These are phyloP conservation scores for Seriola quinqueradiata DNA, from an alignment of 2,113 vertebrate species.

Conservation along the genomic window DNA sequence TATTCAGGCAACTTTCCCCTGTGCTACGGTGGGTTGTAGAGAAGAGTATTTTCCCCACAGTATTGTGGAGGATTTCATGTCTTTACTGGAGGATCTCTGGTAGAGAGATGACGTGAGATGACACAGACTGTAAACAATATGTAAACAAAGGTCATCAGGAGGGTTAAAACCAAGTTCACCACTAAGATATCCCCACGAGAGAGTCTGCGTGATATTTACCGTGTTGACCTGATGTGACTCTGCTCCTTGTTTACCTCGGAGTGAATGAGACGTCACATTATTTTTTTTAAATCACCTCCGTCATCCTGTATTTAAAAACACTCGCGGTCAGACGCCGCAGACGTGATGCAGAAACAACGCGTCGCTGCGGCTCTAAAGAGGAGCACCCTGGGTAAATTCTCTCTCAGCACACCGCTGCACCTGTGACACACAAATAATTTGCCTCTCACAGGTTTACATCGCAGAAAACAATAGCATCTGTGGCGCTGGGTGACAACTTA, in stretches of 20 bases:
- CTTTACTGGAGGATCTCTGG: background rate
- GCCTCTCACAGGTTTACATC: constrained; percentile 50
- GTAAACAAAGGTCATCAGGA: background rate
- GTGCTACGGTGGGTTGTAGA: no score
- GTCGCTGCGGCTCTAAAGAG: constrained; percentile 2
- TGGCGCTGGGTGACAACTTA: constrained; percentile 69
- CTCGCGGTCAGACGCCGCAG: background rate
- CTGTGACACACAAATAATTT: constrained; percentile 69
- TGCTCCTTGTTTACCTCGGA: background rate
- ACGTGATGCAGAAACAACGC: constrained; percentile 18
- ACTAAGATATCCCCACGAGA: background rate
- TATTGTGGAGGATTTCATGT: background rate
- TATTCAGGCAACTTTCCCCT: background rate
- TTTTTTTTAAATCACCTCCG: background rate
- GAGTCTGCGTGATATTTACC: background rate
- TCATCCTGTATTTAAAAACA: constrained; percentile 15
- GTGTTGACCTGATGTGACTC: constrained; percentile 33
- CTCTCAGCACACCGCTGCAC: constrained; percentile 55
- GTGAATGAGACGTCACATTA: background rate
- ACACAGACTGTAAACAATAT: background rate
- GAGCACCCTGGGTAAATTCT: constrained; percentile 26
- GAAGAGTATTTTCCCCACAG: background rate
- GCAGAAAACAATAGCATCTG: constrained; percentile 68
- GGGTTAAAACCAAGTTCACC: background rate
- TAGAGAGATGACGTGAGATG: background rate